Evolutionary conservation across 1,140 invertebrate genomes (phyloP), one percentile per base, ranked within the genome.

Genomic region (Venustaconcha ellipsiformis): DNA sequence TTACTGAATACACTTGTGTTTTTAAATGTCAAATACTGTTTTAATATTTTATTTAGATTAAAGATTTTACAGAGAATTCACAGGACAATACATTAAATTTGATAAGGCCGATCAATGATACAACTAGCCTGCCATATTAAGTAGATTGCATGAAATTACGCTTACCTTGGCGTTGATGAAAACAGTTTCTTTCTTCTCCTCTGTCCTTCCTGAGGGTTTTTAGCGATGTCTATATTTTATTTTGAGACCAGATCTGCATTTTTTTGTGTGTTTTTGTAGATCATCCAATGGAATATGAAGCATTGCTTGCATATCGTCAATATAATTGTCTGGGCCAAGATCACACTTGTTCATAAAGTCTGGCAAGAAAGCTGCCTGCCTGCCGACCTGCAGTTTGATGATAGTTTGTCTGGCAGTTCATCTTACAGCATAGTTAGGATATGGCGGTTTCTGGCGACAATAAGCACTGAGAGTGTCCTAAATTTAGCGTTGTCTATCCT

Each of bases 391-490:
- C 58, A 17, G 70, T 72, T 37, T 57, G 3, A 8, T 63, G 26
- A 59, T 78, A 78, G 12, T 72, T 20, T 20, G 72, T 64, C 20
- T 72, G 68, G 15, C 65, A 57, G 18, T 67, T 57, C 17, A 72
- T 14, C 13, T 63, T 20, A 55, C 64, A 48, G 8, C 59, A 26
- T 48, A 78, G 57, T 18, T 60, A 23, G 2, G 14, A 17, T 20
- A 72, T 26, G 5, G 64, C 70, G n/a, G 70, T 68, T 15, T 57
- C 14, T 67, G 70, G 69, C 23, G 76, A 70, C 30, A 78, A 17
- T 70, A 70, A 78, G 17, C 26, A 55, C 20, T 67, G n/a, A 23
- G 76, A 65, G 23, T 72, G 57, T 30, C 23, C 70, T 55, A n/a
- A 23, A 68, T 17, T 12, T 26, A 20, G 37, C 5, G 23, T 5